Base-by-base conservation (phyloP, 2,113 vertebrate species). In the Takifugu bimaculatus region DNA sequence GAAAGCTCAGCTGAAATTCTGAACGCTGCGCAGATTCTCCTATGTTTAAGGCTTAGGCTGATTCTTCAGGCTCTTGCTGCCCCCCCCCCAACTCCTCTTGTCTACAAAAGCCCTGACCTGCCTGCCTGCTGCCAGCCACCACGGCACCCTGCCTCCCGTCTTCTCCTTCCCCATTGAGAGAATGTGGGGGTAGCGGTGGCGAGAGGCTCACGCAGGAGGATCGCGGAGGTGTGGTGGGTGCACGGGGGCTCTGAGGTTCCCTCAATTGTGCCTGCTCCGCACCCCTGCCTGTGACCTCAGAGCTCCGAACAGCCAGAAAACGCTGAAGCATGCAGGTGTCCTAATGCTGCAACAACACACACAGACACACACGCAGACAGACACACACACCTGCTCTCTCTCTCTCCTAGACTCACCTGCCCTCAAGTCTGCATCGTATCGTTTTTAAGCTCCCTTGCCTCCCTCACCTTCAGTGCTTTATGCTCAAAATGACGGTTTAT, bases 311-410 rank as follows among this genome's bases (percentile, higher is more conserved):
- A 78, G 78, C 51, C 65, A 82, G 72, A 88, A 88, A 87, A 65
- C 86, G 86, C 87, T 89, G 84, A 88, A 85, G 83, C 83, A 82
- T 63, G 86, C 86, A 88, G 83, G 87, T 85, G 87, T 82, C 74
- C 65, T 71, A 60, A 60, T 44, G 58, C 78, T 68, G 76, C 70
- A 78, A 66, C 55, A 47, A 14, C 42, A 25, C 59, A 2, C 63
- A 26, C 44, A 43, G 60, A 35, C 52, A 55, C 53, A 26, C 53
- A 29, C 60, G 44, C 61, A 59, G 63, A 49, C 59, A 54, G 61
- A 68, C 66, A 57, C 57, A 60, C 60, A 54, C 66, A 65, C 50
- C 47, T 47, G 48, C 52, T n/a, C 54, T 48, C 29, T 28, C 72
- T 42, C 26, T 32, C 39, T 35, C 14, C 66, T 43, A 56, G 29